Evolutionary conservation across 2,888 invertebrate species (phyloP).

Genomic region (Serripes groenlandicus): DNA sequence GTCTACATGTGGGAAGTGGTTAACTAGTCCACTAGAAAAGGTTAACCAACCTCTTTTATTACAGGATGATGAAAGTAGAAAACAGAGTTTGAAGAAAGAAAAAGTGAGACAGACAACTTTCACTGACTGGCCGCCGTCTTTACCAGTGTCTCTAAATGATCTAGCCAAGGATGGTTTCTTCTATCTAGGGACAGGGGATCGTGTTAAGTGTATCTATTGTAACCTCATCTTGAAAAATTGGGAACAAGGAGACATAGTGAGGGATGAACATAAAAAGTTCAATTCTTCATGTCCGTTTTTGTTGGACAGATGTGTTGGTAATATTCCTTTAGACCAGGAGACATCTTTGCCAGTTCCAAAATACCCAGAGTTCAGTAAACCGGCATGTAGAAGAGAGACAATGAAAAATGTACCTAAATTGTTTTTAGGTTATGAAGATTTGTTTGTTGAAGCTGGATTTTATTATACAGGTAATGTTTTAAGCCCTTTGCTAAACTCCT

Average conservation of each 20-base stretch:
- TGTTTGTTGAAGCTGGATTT: conserved; percentile 66
- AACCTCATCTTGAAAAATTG: conserved; percentile 66
- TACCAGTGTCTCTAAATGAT: conserved; percentile 58
- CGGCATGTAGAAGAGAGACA: conserved; percentile 50
- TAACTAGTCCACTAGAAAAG: neutral
- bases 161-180: conserved; percentile 68
- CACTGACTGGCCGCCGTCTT: conserved; percentile 56
- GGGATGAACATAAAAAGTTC: conserved; percentile 61
- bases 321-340: conserved; percentile 48
- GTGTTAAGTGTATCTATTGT: conserved; percentile 69
- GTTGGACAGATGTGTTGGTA: conserved; percentile 50
- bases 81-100: conserved; percentile 51
- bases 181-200: conserved; percentile 60
- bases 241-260: conserved; percentile 64
- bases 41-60: neutral
- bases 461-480: conserved; percentile 63
- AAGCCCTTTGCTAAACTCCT: too few species aligned
- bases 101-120: conserved; percentile 56
- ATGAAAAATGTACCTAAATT: conserved; percentile 39
- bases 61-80: conserved; percentile 60
- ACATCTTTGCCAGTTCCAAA: conserved; percentile 35
- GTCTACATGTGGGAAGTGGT: neutral
- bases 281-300: conserved; percentile 64
- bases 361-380: conserved; percentile 58
- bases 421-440: conserved; percentile 44